phyloP scores from a whole-genome alignment of 2,113 vertebrate genomes.

The Ameiurus melas region DNA sequence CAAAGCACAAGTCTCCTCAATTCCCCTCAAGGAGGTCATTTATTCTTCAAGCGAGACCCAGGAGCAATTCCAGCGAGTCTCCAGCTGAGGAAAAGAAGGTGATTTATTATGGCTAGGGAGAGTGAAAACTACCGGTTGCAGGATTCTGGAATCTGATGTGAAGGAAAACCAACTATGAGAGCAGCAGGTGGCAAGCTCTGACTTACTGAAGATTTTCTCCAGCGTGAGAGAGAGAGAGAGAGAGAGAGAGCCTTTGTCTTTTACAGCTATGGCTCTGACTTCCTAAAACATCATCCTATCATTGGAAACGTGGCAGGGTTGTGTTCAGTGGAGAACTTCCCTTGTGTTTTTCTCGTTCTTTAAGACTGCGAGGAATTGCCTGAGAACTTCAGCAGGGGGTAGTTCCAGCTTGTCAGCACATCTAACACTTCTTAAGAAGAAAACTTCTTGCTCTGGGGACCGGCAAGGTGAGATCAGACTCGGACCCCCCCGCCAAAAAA shows the following conservation, averaged over 20 bases:
- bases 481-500: background rate
- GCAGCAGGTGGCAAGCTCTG: conserved; percentile 46
- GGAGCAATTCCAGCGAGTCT: conserved; percentile 24
- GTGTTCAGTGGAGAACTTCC: conserved; percentile 52
- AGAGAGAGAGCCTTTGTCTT: conserved; percentile 18
- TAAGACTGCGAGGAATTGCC: conserved; percentile 24
- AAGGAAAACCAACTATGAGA: conserved; percentile 26
- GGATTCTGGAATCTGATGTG: conserved; percentile 37
- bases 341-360: conserved; percentile 5
- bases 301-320: conserved; percentile 51
- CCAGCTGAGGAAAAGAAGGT: conserved; percentile 22
- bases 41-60: background rate
- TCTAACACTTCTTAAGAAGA: conserved; percentile 30
- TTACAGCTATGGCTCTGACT: conserved; percentile 58
- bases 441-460: conserved; percentile 34
- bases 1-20: background rate
- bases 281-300: conserved; percentile 48
- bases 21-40: conserved; percentile 22
- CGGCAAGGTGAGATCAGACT: conserved; percentile 11
- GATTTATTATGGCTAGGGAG: conserved; percentile 37
- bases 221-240: background rate
- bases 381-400: conserved; percentile 32
- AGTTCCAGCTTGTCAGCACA: conserved; percentile 39
- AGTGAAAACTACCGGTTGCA: conserved; percentile 35
- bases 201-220: conserved; percentile 40